Evolutionary conservation across 2,797 vertebrate genomes (phyloP).

Genomic region (Adrianichthys oophorus): DNA sequence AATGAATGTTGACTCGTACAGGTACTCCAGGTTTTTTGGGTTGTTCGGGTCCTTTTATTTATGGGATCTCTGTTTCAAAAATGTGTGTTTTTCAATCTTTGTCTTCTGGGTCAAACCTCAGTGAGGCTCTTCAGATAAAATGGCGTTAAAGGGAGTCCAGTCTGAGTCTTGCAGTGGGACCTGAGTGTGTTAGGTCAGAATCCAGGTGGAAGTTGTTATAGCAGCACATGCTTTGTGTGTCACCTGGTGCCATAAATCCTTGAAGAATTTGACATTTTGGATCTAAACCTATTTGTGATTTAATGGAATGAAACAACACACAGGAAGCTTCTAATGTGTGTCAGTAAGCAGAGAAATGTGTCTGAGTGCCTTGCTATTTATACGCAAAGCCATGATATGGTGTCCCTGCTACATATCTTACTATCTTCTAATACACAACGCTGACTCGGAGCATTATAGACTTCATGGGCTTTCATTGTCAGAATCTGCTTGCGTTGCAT

Average conservation of each 20-base stretch:
- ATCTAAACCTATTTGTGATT: background rate
- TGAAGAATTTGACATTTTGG: background rate
- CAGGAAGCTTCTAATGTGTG: background rate
- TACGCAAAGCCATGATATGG: background rate
- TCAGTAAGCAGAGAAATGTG: background rate
- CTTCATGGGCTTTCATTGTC: conserved; percentile 18
- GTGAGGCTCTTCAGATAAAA: conserved; percentile 21
- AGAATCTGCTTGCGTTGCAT: conserved; percentile 14
- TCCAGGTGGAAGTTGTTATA: conserved; percentile 1
- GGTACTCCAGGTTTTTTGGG: too few species aligned
- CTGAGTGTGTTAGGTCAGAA: conserved; percentile 47
- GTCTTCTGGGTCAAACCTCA: conserved; percentile 51
- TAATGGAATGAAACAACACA: background rate
- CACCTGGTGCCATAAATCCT: background rate
- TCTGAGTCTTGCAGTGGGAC: conserved; percentile 48
- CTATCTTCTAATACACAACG: conserved; percentile 50
- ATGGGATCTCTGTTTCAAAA: too few species aligned
- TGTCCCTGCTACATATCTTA: conserved; percentile 35
- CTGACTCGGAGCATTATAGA: conserved; percentile 18
- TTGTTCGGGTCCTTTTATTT: background rate
- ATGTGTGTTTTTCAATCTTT: conserved; percentile 28
- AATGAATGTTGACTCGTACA: too few species aligned
- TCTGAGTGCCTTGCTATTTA: background rate
- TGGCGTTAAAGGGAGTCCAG: conserved; percentile 18
- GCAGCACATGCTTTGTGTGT: too few species aligned